Evolutionary conservation across 2,888 invertebrate genomes (phyloP).

Genomic region (Atherix ibis): DNA sequence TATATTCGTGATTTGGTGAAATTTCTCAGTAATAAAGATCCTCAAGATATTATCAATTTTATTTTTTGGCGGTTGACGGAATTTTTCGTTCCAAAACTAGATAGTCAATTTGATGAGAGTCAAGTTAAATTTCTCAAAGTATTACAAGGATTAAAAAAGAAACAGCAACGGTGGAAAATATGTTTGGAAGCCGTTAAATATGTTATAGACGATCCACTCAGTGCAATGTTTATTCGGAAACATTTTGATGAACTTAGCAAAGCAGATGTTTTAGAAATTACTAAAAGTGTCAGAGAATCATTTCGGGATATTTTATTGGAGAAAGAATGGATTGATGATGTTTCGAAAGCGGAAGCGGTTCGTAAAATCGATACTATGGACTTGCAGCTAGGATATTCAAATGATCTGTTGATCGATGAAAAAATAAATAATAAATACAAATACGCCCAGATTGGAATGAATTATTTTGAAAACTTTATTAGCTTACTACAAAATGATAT

Average conservation of each 20-base stretch:
- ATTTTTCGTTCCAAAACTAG: slow-evolving; percentile 62
- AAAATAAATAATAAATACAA: too few relatives aligned
- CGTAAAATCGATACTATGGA: background rate
- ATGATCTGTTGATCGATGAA: background rate
- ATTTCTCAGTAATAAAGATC: too few relatives aligned
- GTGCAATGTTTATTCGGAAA: slow-evolving; percentile 65
- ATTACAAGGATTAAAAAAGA: slow-evolving; percentile 52
- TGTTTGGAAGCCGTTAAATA: slow-evolving; percentile 60
- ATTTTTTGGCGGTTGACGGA: slow-evolving; percentile 61
- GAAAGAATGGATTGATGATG: background rate
- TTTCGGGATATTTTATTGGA: background rate
- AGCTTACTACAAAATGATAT: too few relatives aligned
- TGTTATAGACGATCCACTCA: slow-evolving; percentile 51
- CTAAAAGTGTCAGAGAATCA: background rate
- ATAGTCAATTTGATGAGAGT: slow-evolving; percentile 59
- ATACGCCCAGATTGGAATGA: too few relatives aligned
- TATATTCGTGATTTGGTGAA: too few relatives aligned
- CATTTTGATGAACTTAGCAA: slow-evolving; percentile 73
- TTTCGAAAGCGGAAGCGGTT: background rate
- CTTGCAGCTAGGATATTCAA: background rate
- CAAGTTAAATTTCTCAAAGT: slow-evolving; percentile 60
- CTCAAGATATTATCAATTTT: slow-evolving; percentile 51
- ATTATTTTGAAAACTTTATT: too few relatives aligned
- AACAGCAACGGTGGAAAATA: slow-evolving; percentile 69
- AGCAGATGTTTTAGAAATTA: slow-evolving; percentile 36